Conservation (phyloP, 35 echinoderm and acorn worm species). For the Ophiothrix spiculata region DNA sequence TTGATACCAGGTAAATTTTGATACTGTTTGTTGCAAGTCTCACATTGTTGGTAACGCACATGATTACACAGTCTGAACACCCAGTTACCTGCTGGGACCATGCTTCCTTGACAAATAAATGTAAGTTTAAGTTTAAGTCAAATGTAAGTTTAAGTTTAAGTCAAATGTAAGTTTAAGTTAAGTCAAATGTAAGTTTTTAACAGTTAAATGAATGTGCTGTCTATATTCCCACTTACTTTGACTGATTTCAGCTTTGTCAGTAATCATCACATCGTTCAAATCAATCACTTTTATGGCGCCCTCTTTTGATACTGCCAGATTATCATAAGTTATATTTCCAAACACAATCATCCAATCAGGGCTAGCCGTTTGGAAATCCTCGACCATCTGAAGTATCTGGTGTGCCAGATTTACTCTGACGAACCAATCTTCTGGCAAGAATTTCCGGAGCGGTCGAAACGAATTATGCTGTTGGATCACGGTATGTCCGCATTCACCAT, state of each 20-base stretch:
- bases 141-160: not conserved
- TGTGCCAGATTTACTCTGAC: constrained; percentile 42
- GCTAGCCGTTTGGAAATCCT: constrained; percentile 49
- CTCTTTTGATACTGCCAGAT: constrained; percentile 51
- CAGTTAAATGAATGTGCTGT: not conserved
- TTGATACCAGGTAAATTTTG: no score
- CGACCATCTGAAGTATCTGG: constrained; percentile 56
- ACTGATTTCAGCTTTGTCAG: constrained; percentile 39
- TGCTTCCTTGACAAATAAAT: no score
- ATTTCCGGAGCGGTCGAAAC: constrained; percentile 29
- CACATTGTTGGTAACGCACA: no score
- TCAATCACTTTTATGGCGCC: constrained; percentile 43
- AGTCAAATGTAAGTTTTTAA: not conserved
- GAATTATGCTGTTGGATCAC: constrained; percentile 38
- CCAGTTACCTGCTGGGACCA: no score
- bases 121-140: not conserved
- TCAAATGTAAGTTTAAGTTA: not conserved
- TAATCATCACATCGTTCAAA: constrained; percentile 45
- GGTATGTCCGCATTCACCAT: constrained; percentile 56
- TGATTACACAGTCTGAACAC: no score
- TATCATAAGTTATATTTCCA: constrained; percentile 40
- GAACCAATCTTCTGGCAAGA: constrained; percentile 41
- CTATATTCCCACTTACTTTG: constrained; percentile 33
- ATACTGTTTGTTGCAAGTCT: no score
- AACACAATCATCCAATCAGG: constrained; percentile 58